These are phyloP conservation scores for Amphiprion clarkii DNA, from an alignment of 2,797 vertebrate genomes.

Conservation along the genomic window DNA sequence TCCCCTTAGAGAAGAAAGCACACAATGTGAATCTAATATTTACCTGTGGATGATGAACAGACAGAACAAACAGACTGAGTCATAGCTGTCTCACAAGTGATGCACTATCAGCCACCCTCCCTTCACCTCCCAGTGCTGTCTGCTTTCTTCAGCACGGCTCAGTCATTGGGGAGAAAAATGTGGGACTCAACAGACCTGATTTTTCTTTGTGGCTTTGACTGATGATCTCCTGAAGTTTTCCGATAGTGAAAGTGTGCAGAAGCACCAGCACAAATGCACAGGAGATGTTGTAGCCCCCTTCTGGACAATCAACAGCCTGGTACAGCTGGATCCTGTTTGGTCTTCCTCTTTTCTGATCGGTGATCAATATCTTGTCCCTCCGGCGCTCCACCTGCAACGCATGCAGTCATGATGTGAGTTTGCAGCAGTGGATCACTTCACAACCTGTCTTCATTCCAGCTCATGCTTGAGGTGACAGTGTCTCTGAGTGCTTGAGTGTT, in stretches of 20 bases:
- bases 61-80: slow-evolving; percentile 53
- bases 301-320: slow-evolving; percentile 56
- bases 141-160: slow-evolving; percentile 43
- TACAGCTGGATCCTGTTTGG: slow-evolving; percentile 32
- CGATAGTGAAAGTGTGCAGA: slow-evolving; percentile 12
- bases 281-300: slow-evolving; percentile 25
- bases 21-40: slow-evolving; percentile 43
- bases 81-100: slow-evolving; percentile 41
- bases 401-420: slow-evolving; percentile 24
- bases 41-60: slow-evolving; percentile 44
- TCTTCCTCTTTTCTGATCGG: slow-evolving; percentile 39
- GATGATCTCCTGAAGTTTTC: slow-evolving; percentile 40
- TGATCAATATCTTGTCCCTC: slow-evolving; percentile 32
- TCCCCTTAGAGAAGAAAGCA: slow-evolving; percentile 77
- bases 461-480: slow-evolving; percentile 31
- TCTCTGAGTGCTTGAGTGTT: slow-evolving; percentile 23
- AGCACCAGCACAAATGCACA: slow-evolving; percentile 44
- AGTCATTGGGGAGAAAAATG: slow-evolving; percentile 30
- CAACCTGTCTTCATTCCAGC: slow-evolving; percentile 36
- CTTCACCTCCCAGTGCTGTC: slow-evolving; percentile 26
- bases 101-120: slow-evolving; percentile 23
- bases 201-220: slow-evolving; percentile 31
- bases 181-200: slow-evolving; percentile 8
- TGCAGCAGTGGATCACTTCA: slow-evolving; percentile 29
- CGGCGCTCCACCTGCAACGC: slow-evolving; percentile 38